Conservation (phyloP, 92 coral and sea anemone genomes). For the Zoanthus sociatus region DNA sequence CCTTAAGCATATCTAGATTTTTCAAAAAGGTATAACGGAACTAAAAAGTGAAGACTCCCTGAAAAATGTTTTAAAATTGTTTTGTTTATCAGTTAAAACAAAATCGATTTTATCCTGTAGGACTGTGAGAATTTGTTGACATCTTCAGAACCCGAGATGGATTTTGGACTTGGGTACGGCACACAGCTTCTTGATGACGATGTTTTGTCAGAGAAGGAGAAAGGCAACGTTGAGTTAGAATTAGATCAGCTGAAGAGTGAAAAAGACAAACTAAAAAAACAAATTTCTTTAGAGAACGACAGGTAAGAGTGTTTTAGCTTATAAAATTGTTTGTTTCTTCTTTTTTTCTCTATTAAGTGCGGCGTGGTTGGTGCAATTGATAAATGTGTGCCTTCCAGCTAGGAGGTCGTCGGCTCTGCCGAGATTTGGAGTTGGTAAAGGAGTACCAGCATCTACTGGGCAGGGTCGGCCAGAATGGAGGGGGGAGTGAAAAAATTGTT, state of each 20-base stretch:
- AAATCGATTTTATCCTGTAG: not conserved
- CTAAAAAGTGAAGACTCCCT: too few relatives aligned
- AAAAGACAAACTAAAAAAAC: conserved; percentile 26
- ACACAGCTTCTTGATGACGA: conserved; percentile 40
- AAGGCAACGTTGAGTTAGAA: conserved; percentile 2
- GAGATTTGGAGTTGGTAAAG: too few relatives aligned
- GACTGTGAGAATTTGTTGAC: conserved; percentile 19
- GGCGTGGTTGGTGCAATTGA: too few relatives aligned
- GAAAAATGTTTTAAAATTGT: too few relatives aligned
- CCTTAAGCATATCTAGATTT: too few relatives aligned
- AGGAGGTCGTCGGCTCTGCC: too few relatives aligned
- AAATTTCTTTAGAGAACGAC: conserved; percentile 15
- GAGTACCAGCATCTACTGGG: too few relatives aligned
- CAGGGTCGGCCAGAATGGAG: too few relatives aligned
- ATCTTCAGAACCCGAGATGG: conserved; percentile 16
- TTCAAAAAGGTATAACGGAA: too few relatives aligned
- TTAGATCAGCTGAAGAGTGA: conserved; percentile 19
- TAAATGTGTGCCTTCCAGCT: too few relatives aligned
- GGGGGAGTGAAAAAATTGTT: too few relatives aligned
- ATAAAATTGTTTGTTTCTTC: not conserved
- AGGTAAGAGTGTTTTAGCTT: not conserved
- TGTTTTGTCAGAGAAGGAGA: conserved; percentile 23
- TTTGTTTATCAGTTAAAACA: too few relatives aligned
- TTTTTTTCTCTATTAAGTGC: not conserved
- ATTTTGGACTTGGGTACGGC: conserved; percentile 39